A percentile compares a stretch with the other conserved stretches of the same genome.
Conservation (phyloP, 2,888 invertebrate genomes). For the Caenorhabditis angaria region DNA sequence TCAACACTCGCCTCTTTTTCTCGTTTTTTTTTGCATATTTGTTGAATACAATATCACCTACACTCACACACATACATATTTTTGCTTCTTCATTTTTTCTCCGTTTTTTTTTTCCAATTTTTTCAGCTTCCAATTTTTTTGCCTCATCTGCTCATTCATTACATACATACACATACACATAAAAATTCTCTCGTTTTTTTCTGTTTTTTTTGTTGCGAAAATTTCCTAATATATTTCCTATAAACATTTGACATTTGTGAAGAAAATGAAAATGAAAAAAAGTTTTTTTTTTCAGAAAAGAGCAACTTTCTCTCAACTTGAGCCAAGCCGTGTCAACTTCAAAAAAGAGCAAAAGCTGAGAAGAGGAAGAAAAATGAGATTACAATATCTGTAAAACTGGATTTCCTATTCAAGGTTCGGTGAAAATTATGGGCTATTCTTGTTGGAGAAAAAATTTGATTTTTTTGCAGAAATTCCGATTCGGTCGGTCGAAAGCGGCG, state of each 20-base stretch:
- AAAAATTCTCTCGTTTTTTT: too few species aligned
- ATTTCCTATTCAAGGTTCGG: slow-evolving; percentile 36
- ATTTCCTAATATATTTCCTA: too few species aligned
- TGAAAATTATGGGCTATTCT: background rate
- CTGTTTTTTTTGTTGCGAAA: too few species aligned
- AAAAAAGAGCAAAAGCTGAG: too few species aligned
- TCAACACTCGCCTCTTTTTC: too few species aligned
- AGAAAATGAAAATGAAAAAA: too few species aligned
- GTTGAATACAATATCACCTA: slow-evolving; percentile 3
- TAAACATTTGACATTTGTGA: background rate
- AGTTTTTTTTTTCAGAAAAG: background rate
- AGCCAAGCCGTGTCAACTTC: too few species aligned
- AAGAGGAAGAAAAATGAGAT: slow-evolving; percentile 23
- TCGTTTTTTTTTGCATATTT: too few species aligned
- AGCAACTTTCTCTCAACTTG: background rate
- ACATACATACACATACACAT: background rate
- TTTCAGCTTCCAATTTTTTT: background rate
- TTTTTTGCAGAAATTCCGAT: slow-evolving; percentile 49
- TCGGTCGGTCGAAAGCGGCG: slow-evolving; percentile 53
- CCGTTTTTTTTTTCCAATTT: background rate
- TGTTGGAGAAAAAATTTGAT: slow-evolving; percentile 1
- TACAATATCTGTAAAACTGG: slow-evolving; percentile 28
- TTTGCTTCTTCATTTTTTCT: slow-evolving; percentile 2
- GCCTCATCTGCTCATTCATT: slow-evolving; percentile 4
- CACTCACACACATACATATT: background rate